Conservation (phyloP, 2,888 invertebrate species). For the Anthophora plumipes region DNA sequence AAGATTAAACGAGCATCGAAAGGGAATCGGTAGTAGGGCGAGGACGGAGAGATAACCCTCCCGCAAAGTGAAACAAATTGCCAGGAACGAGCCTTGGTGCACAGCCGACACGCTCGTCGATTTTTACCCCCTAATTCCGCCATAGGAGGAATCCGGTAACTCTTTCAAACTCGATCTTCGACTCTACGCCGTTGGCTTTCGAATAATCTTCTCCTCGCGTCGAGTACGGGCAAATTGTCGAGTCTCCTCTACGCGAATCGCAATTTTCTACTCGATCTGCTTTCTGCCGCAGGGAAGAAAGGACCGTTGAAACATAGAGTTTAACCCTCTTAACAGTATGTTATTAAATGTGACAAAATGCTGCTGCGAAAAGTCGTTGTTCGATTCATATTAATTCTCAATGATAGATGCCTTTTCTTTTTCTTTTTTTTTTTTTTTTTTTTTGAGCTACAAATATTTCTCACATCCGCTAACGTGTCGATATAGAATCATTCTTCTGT, state of each 20-base stretch:
- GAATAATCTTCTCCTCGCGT: neutral
- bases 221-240: neutral
- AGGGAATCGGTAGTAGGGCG: slow-evolving; percentile 55
- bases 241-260: neutral
- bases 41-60: slow-evolving; percentile 46
- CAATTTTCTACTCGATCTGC: slow-evolving; percentile 23
- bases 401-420: too few species aligned
- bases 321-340: neutral
- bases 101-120: slow-evolving; percentile 58
- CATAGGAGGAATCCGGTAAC: slow-evolving; percentile 29
- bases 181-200: neutral
- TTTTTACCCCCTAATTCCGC: slow-evolving; percentile 54
- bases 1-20: slow-evolving; percentile 73
- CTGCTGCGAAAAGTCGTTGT: too few species aligned
- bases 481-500: slow-evolving; percentile 6
- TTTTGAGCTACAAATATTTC: neutral
- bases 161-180: slow-evolving; percentile 26
- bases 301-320: neutral
- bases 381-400: too few species aligned
- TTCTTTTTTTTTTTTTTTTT: too few species aligned
- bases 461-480: neutral
- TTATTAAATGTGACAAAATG: too few species aligned
- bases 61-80: slow-evolving; percentile 73
- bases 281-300: slow-evolving; percentile 2
- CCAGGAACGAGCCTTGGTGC: slow-evolving; percentile 54